These are phyloP conservation scores for Fundulus diaphanus DNA, from an alignment of 2,797 vertebrate species.

Conservation along the genomic window DNA sequence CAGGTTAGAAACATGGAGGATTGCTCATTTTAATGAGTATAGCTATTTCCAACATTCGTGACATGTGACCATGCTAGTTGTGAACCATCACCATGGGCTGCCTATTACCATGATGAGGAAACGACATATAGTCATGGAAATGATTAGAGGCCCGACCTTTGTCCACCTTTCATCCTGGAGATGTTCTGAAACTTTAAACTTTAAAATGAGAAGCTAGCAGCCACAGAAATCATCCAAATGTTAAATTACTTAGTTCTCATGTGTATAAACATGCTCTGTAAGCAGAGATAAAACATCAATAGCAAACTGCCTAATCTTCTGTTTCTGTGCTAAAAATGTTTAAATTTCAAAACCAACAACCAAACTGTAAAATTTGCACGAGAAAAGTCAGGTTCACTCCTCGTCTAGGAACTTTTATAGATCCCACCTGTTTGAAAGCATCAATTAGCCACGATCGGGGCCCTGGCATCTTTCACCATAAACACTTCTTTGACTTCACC, in stretches of 20 bases:
- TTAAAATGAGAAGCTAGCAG: background rate
- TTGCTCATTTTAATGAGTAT: no score
- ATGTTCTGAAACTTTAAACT: no score
- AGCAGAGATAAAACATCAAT: background rate
- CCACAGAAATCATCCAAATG: background rate
- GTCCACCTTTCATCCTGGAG: no score
- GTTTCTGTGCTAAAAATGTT: background rate
- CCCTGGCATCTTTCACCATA: background rate
- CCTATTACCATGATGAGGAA: no score
- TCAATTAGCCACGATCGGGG: background rate
- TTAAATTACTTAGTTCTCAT: background rate
- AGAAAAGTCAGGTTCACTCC: background rate
- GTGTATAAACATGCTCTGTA: background rate
- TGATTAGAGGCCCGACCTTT: no score
- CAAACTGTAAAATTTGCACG: background rate
- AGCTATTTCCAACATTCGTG: no score
- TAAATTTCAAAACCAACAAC: background rate
- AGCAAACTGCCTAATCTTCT: background rate
- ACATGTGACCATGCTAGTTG: no score
- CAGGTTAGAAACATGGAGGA: no score
- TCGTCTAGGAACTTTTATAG: no score
- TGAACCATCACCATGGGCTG: no score
- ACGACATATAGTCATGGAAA: no score
- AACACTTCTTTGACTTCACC: background rate
- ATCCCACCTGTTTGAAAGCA: background rate